phyloP scores from a whole-genome alignment of 1,140 invertebrate genomes.

The Dendrolimus kikuchii region DNA sequence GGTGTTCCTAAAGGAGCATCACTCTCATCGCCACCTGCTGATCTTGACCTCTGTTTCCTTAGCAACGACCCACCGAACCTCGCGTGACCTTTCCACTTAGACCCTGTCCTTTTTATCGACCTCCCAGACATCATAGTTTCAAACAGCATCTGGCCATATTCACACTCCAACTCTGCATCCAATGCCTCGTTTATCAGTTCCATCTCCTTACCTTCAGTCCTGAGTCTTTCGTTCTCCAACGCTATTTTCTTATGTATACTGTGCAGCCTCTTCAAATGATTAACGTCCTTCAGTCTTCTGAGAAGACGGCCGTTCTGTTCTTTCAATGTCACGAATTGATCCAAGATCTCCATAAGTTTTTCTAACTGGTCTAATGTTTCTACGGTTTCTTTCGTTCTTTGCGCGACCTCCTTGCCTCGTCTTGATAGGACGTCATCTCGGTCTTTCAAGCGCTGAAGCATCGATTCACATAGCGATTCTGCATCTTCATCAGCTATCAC shows the following conservation, averaged over 20 bases:
- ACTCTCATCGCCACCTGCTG: slow-evolving; percentile 66
- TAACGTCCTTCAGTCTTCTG: slow-evolving; percentile 80
- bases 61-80: slow-evolving; percentile 62
- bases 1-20: slow-evolving; percentile 48
- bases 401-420: slow-evolving; percentile 54
- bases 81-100: slow-evolving; percentile 64
- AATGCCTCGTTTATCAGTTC: slow-evolving; percentile 59
- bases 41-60: slow-evolving; percentile 63
- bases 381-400: slow-evolving; percentile 67
- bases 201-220: slow-evolving; percentile 47
- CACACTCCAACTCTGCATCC: slow-evolving; percentile 71
- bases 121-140: slow-evolving; percentile 69
- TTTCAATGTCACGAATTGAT: slow-evolving; percentile 80
- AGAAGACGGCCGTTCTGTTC: slow-evolving; percentile 81
- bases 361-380: slow-evolving; percentile 83
- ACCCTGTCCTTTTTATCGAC: slow-evolving; percentile 60
- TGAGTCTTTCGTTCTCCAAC: slow-evolving; percentile 49
- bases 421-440: slow-evolving; percentile 50
- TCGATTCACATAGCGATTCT: slow-evolving; percentile 47
- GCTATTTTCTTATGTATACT: slow-evolving; percentile 71
- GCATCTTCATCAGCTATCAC: slow-evolving; percentile 36
- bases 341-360: slow-evolving; percentile 81
- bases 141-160: slow-evolving; percentile 74
- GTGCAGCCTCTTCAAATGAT: slow-evolving; percentile 79
- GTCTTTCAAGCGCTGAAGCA: slow-evolving; percentile 53